These are phyloP conservation scores for Trichonephila inaurata DNA, from an alignment of 1,140 invertebrate species.

Conservation along the genomic window DNA sequence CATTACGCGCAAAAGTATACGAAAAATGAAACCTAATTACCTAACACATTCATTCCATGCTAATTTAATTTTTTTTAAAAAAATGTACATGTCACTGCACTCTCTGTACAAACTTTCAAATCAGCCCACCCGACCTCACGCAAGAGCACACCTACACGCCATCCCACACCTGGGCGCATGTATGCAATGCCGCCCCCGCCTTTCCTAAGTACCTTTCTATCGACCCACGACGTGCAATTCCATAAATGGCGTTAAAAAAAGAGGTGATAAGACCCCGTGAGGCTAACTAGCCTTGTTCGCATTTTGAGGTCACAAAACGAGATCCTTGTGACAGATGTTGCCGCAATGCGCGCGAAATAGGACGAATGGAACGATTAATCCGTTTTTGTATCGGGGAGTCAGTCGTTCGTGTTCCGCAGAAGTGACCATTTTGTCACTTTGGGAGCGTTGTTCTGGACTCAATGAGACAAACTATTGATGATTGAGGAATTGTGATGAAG, in stretches of 20 bases:
- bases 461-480: not conserved
- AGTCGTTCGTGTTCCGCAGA: not conserved
- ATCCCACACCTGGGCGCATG: not conserved
- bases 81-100: not conserved
- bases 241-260: conserved; percentile 44
- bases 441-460: not conserved
- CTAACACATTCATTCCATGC: no score
- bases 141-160: not conserved
- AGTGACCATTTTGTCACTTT: not conserved
- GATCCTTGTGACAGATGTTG: not conserved
- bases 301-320: conserved; percentile 6
- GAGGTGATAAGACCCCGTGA: not conserved
- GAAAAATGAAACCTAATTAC: no score
- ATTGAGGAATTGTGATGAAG: not conserved
- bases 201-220: not conserved
- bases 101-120: not conserved
- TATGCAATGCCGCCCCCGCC: not conserved
- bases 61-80: no score
- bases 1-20: no score
- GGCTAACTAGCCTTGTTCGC: conserved; percentile 9
- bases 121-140: not conserved
- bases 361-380: conserved; percentile 4
- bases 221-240: conserved; percentile 28
- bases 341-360: not conserved
- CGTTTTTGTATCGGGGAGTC: not conserved